phyloP scores from a whole-genome alignment of 2,113 vertebrate genomes.

The Bagarius yarrelli region DNA sequence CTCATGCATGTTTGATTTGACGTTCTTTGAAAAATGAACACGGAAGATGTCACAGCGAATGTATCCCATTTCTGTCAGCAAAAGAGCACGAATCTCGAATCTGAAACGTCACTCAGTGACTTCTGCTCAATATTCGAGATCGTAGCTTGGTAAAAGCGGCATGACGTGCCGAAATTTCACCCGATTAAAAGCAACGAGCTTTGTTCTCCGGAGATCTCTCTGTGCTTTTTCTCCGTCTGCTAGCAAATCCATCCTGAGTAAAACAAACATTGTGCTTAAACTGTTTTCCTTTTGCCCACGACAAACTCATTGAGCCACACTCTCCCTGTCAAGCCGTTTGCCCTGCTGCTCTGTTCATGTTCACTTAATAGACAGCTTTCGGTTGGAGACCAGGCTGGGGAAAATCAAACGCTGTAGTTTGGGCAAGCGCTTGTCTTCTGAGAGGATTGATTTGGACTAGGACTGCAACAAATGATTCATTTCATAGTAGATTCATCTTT shows the following conservation, averaged over 20 bases:
- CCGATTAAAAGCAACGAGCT: slow-evolving; percentile 70
- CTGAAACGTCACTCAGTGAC: slow-evolving; percentile 69
- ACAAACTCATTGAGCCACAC: slow-evolving; percentile 47
- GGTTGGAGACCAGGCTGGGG: slow-evolving; percentile 32
- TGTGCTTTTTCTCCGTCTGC: slow-evolving; percentile 34
- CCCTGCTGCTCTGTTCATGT: slow-evolving; percentile 33
- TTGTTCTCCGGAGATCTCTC: slow-evolving; percentile 62
- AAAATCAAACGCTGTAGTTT: slow-evolving; percentile 22
- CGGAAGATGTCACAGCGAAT: slow-evolving; percentile 65
- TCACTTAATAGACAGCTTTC: slow-evolving; percentile 40
- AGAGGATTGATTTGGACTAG: slow-evolving; percentile 25
- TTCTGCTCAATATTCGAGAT: slow-evolving; percentile 65
- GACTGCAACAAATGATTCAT: too few species aligned
- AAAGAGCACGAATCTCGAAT: slow-evolving; percentile 65
- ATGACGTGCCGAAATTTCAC: slow-evolving; percentile 65
- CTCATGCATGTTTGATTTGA: slow-evolving; percentile 75
- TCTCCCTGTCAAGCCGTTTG: slow-evolving; percentile 41
- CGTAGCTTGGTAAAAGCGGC: slow-evolving; percentile 61
- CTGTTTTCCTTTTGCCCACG: slow-evolving; percentile 50
- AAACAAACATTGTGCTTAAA: slow-evolving; percentile 74
- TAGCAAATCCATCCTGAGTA: slow-evolving; percentile 75
- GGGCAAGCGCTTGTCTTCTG: slow-evolving; percentile 17
- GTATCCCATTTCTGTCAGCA: slow-evolving; percentile 63
- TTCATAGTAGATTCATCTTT: too few species aligned
- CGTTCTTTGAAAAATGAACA: slow-evolving; percentile 68